Conservation (phyloP, 2,888 invertebrate genomes). For the Leucoma salicis region DNA sequence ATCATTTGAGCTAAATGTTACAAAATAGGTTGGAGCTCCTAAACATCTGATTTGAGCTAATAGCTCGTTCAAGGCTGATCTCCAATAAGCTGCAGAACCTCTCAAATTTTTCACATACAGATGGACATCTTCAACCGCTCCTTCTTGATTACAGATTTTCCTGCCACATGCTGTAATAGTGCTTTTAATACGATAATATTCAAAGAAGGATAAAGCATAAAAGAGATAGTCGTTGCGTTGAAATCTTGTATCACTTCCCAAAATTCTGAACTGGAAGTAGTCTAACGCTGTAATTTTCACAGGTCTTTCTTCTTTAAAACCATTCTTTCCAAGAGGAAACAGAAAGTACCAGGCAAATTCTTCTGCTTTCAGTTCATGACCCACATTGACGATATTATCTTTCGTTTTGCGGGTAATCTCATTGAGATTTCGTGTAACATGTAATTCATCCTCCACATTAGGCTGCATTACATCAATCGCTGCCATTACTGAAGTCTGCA, state of each 20-base stretch:
- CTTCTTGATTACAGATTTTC: background rate
- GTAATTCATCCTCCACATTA: constrained; percentile 3
- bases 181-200: background rate
- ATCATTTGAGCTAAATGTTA: constrained; percentile 2
- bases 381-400: constrained; percentile 28
- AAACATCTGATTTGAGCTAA: constrained; percentile 1
- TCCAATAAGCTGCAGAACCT: constrained; percentile 1
- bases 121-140: background rate
- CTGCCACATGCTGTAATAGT: background rate
- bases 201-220: background rate
- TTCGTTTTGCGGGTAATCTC: constrained; percentile 20
- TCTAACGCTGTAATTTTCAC: background rate
- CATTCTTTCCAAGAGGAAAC: constrained; percentile 29
- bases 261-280: constrained; percentile 1
- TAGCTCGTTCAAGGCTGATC: background rate
- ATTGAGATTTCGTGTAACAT: constrained; percentile 3
- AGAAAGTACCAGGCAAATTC: constrained; percentile 32
- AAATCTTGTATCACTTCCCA: background rate
- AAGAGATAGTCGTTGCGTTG: background rate
- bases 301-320: constrained; percentile 3
- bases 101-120: background rate
- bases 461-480: constrained; percentile 4
- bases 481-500: background rate
- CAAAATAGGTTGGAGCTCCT: constrained; percentile 3
- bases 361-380: constrained; percentile 22